Evolutionary conservation across 2,113 vertebrate genomes (phyloP).

Genomic region (Anser brachyrhynchus): DNA sequence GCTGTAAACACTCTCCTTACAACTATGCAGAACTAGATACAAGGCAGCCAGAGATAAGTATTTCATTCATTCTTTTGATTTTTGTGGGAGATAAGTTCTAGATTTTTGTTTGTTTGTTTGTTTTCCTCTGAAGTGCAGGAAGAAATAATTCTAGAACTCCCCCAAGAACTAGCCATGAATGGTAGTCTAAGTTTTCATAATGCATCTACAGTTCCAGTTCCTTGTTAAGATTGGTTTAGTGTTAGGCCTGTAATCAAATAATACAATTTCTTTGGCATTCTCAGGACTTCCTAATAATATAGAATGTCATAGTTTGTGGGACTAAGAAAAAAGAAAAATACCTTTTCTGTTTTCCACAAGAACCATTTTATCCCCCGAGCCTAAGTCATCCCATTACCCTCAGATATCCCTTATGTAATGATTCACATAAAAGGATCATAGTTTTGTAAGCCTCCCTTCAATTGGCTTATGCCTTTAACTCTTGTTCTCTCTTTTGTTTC

Average conservation of each 20-base stretch:
- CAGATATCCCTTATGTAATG: neutral
- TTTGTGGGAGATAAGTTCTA: neutral
- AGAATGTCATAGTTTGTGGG: neutral
- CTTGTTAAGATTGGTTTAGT: neutral
- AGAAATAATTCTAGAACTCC: constrained; percentile 62
- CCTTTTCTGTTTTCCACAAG: neutral
- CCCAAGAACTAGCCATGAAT: constrained; percentile 17
- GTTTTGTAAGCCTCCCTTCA: neutral
- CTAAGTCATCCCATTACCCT: neutral
- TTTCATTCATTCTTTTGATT: constrained; percentile 29
- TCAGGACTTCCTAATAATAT: neutral
- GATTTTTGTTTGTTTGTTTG: neutral
- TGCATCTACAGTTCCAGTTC: neutral
- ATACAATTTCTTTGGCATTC: neutral
- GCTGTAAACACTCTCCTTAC: constrained; percentile 50
- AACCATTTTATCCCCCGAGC: neutral
- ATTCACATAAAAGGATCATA: neutral
- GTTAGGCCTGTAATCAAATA: neutral
- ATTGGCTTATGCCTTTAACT: neutral
- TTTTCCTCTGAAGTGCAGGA: constrained; percentile 44
- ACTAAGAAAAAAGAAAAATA: neutral
- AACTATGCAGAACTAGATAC: constrained; percentile 35
- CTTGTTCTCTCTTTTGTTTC: neutral
- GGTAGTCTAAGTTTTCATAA: constrained; percentile 14
- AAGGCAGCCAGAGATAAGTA: constrained; percentile 6